Evolutionary conservation across 2,797 vertebrate species (phyloP).

Genomic region (Sebastes alutus): DNA sequence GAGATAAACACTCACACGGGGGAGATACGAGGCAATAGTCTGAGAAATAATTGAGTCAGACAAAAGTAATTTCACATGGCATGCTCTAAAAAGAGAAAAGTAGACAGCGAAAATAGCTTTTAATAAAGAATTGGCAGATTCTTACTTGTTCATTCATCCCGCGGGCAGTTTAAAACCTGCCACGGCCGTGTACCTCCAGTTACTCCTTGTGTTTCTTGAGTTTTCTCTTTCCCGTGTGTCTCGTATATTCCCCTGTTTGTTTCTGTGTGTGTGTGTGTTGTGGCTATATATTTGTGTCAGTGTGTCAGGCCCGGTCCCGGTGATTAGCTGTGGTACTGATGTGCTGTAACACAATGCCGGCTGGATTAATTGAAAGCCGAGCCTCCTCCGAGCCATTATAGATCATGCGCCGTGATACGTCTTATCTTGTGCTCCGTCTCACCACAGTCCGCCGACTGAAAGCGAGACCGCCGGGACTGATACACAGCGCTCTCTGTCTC

Average conservation of each 20-base stretch:
- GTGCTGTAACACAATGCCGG: slow-evolving; percentile 62
- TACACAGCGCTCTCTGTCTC: slow-evolving; percentile 7
- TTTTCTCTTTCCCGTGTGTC: background rate
- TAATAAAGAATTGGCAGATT: too few relatives aligned
- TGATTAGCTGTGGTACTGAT: slow-evolving; percentile 53
- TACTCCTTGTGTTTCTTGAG: background rate
- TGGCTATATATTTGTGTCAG: slow-evolving; percentile 56
- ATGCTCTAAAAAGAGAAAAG: too few relatives aligned
- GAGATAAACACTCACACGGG: too few relatives aligned
- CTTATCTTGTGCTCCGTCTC: slow-evolving; percentile 56
- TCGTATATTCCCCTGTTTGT: background rate
- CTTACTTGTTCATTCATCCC: background rate
- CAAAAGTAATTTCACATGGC: too few relatives aligned
- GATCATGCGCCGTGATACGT: slow-evolving; percentile 53
- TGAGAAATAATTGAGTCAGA: too few relatives aligned
- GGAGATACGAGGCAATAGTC: too few relatives aligned
- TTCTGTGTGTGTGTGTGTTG: background rate
- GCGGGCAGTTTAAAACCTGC: background rate
- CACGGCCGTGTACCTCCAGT: background rate
- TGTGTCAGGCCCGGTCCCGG: slow-evolving; percentile 53
- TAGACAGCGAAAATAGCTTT: too few relatives aligned
- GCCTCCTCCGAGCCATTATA: slow-evolving; percentile 36
- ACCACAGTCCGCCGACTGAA: slow-evolving; percentile 28
- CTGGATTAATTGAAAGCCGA: slow-evolving; percentile 67
- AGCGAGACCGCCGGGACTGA: slow-evolving; percentile 36